These are phyloP conservation scores for Typhlichthys eigenmanni DNA, from an alignment of 2,797 vertebrate species.

Conservation along the genomic window DNA sequence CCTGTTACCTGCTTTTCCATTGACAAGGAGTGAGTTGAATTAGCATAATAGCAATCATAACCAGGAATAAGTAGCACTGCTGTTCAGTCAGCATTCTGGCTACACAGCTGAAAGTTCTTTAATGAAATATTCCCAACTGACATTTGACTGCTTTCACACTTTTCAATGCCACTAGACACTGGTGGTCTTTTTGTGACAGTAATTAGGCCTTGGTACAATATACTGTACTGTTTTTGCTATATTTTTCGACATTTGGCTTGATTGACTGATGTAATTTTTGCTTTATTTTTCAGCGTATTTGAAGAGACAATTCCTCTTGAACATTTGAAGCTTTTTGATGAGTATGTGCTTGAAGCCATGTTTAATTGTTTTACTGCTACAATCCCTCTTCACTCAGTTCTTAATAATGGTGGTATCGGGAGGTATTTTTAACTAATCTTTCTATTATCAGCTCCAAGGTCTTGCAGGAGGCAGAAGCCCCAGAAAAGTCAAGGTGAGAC, in stretches of 20 bases:
- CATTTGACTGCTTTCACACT: no score
- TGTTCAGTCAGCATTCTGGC: not conserved
- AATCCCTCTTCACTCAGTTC: not conserved
- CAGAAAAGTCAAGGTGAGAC: conserved; percentile 67
- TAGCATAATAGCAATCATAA: not conserved
- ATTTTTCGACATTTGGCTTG: no score
- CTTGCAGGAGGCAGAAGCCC: conserved; percentile 59
- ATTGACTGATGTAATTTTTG: conserved; percentile 5
- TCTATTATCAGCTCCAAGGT: conserved; percentile 67
- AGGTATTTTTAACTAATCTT: conserved; percentile 1
- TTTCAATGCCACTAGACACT: no score
- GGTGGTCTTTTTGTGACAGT: no score
- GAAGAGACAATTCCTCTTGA: conserved; percentile 83
- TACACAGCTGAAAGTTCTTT: no score
- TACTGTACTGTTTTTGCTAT: no score
- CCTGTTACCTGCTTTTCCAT: conserved; percentile 82
- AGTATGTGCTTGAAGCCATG: conserved; percentile 59
- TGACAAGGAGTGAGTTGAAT: conserved; percentile 81
- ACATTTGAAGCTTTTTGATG: conserved; percentile 80
- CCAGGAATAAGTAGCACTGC: no score
- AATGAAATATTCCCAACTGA: no score
- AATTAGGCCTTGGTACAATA: no score
- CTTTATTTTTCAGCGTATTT: conserved; percentile 71
- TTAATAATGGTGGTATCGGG: no score
- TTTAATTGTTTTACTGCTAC: not conserved